A percentile compares a stretch with the other conserved stretches of the same genome.
These are phyloP conservation scores for Macaria notata DNA, from an alignment of 2,888 invertebrate genomes.

Conservation along the genomic window DNA sequence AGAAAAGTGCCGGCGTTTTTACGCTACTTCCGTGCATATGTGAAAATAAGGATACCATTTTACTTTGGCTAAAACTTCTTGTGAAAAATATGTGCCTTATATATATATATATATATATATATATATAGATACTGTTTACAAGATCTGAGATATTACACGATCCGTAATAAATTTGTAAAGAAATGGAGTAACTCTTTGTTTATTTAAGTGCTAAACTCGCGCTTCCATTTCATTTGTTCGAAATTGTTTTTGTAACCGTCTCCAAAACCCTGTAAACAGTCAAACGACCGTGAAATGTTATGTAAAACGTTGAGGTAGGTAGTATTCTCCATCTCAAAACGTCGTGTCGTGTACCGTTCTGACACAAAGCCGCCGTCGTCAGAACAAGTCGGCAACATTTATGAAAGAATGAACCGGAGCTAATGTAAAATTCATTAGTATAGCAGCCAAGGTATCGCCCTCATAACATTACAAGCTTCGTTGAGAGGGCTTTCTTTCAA, in stretches of 20 bases:
- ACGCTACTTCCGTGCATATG: constrained; percentile 2
- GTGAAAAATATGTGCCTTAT: too few relatives aligned
- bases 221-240: too few relatives aligned
- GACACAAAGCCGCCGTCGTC: constrained; percentile 25
- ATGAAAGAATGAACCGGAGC: constrained; percentile 32
- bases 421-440: constrained; percentile 38
- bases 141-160: too few relatives aligned
- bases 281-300: too few relatives aligned
- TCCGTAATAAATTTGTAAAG: too few relatives aligned
- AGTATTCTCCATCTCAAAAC: constrained; percentile 1
- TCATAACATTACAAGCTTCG: constrained; percentile 48
- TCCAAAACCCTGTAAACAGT: too few relatives aligned
- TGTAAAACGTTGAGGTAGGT: too few relatives aligned
- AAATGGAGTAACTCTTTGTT: too few relatives aligned
- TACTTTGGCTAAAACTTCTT: not conserved
- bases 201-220: too few relatives aligned
- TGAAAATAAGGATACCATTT: not conserved
- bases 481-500: constrained; percentile 42
- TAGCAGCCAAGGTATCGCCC: constrained; percentile 43
- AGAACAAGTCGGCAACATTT: constrained; percentile 23
- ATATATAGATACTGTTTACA: too few relatives aligned
- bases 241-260: too few relatives aligned
- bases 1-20: constrained; percentile 4
- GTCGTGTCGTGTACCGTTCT: constrained; percentile 5
- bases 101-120: too few relatives aligned